These are phyloP conservation scores for Rambutsinella grinnellia DNA, from an alignment of 2,888 invertebrate genomes.

Conservation along the genomic window DNA sequence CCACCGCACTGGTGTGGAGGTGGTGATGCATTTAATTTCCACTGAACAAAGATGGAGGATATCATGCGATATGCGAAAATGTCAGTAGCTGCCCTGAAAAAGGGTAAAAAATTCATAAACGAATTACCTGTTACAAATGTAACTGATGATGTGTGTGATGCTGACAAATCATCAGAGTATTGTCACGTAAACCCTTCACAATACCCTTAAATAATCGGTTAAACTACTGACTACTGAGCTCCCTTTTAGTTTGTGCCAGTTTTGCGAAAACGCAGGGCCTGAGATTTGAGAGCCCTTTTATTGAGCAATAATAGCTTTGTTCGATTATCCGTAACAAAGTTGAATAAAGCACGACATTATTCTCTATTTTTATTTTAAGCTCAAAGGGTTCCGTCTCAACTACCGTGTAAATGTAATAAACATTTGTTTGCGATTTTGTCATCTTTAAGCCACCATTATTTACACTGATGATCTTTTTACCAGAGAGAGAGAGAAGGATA, in stretches of 20 bases:
- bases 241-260: not conserved
- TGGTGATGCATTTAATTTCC: not conserved
- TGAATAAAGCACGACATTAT: not conserved
- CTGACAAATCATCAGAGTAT: not conserved
- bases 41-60: conserved; percentile 36
- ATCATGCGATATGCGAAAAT: conserved; percentile 44
- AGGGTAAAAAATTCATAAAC: not conserved
- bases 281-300: conserved; percentile 12
- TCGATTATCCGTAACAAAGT: conserved; percentile 45
- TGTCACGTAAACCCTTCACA: not conserved
- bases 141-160: conserved; percentile 16
- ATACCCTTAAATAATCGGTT: not conserved
- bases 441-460: not conserved
- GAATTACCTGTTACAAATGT: not conserved
- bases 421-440: not conserved
- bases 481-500: not conserved
- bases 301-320: conserved; percentile 39
- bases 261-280: not conserved
- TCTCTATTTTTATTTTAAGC: not conserved
- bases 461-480: not conserved
- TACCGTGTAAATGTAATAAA: not conserved
- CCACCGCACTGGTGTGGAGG: not conserved
- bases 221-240: not conserved
- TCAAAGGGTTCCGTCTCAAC: not conserved
- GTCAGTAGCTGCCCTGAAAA: not conserved